phyloP scores from a whole-genome alignment of 2,888 invertebrate genomes.

The Galerucella calmariensis region DNA sequence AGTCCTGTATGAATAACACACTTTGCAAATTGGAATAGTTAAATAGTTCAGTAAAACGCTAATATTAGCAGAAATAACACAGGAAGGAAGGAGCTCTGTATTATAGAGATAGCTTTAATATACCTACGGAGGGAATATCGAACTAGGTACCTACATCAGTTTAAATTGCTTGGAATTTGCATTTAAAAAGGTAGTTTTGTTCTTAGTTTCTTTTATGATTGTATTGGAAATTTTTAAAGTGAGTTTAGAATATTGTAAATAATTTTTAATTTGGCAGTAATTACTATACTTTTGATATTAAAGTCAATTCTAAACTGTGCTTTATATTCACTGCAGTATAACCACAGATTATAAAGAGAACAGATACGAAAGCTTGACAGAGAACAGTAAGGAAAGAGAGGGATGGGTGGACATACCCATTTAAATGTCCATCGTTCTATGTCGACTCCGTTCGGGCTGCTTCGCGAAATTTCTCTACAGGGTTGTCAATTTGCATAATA shows the following conservation, averaged over 20 bases:
- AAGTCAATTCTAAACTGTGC: too few relatives aligned
- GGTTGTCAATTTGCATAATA: too few relatives aligned
- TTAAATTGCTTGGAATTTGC: constrained; percentile 47
- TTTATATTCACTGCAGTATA: too few relatives aligned
- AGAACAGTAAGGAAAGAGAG: too few relatives aligned
- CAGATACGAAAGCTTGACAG: too few relatives aligned
- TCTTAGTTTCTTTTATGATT: neutral
- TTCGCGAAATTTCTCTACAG: too few relatives aligned
- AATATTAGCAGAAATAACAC: constrained; percentile 34
- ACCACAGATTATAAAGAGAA: too few relatives aligned
- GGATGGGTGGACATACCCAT: too few relatives aligned
- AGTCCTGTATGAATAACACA: constrained; percentile 21
- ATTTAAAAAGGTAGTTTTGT: constrained; percentile 46
- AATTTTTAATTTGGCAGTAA: neutral
- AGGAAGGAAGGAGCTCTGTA: constrained; percentile 29
- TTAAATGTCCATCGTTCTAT: too few relatives aligned
- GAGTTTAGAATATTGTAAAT: constrained; percentile 11
- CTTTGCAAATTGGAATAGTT: constrained; percentile 33
- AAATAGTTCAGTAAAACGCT: constrained; percentile 32
- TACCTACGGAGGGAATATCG: constrained; percentile 21
- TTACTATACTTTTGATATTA: too few relatives aligned
- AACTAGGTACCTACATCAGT: constrained; percentile 24
- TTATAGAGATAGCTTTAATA: constrained; percentile 29
- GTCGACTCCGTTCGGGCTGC: too few relatives aligned
- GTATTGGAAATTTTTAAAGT: neutral